These are phyloP conservation scores for Elachura formosa DNA, from an alignment of 2,113 vertebrate species.

Conservation along the genomic window DNA sequence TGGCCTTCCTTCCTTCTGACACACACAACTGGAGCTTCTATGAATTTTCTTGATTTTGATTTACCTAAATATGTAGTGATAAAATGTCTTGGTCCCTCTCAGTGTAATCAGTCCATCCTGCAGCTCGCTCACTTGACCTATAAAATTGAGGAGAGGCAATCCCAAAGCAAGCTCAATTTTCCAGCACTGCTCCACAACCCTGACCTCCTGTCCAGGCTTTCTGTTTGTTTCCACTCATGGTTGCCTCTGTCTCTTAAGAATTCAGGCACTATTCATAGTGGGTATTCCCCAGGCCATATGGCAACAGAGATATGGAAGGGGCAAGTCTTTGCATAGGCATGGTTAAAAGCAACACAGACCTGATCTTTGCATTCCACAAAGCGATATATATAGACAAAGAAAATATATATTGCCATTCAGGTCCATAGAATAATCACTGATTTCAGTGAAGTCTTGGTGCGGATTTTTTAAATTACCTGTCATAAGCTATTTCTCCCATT, in stretches of 20 bases:
- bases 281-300: not conserved
- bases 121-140: not conserved
- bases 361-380: not conserved
- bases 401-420: not conserved
- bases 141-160: not conserved
- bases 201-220: not conserved
- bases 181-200: accelerated
- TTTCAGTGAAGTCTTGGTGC: not conserved
- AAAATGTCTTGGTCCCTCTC: not conserved
- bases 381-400: too few relatives aligned
- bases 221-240: not conserved
- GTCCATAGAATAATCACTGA: not conserved
- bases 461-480: not conserved
- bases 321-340: not conserved
- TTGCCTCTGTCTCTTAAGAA: not conserved
- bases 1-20: not conserved
- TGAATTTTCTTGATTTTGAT: not conserved
- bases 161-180: not conserved
- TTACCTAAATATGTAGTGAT: not conserved
- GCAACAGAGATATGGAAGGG: not conserved
- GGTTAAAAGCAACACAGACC: not conserved
- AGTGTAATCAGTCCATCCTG: not conserved
- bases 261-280: not conserved
- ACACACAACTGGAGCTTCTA: not conserved
- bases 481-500: not conserved